Percentiles rank a stretch among this genome's conserved stretches.
phyloP scores from a whole-genome alignment of 2,113 vertebrate genomes.

The Semnornis frantzii region DNA sequence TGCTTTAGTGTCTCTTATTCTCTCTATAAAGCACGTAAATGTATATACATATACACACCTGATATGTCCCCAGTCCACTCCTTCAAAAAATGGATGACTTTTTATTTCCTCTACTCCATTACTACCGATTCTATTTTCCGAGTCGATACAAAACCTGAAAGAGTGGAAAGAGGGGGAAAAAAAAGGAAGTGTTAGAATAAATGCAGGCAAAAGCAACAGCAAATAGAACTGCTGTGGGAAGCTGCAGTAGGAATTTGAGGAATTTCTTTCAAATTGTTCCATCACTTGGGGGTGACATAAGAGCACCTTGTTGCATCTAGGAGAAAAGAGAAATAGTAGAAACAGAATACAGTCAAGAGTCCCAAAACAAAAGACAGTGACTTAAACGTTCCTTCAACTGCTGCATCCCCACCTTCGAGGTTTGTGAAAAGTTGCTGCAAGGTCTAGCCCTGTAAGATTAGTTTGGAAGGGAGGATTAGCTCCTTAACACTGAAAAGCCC shows the following conservation, averaged over 20 bases:
- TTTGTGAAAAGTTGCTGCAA: neutral
- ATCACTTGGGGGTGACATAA: neutral
- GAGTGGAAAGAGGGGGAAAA: neutral
- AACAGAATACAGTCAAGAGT: neutral
- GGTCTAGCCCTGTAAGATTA: neutral
- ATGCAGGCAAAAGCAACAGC: neutral
- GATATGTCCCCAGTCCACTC: conserved; percentile 98
- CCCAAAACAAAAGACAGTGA: neutral
- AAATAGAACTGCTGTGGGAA: neutral
- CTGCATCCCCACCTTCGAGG: neutral
- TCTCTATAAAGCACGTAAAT: neutral
- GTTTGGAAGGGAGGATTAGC: neutral
- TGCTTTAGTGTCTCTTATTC: neutral
- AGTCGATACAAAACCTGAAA: conserved; percentile 90
- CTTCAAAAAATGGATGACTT: conserved; percentile 92
- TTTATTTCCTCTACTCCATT: conserved; percentile 95
- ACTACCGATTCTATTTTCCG: conserved; percentile 93
- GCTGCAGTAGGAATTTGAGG: neutral
- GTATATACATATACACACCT: conserved; percentile 77
- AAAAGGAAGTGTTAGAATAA: neutral
- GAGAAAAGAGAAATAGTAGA: neutral
- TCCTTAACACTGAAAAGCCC: neutral
- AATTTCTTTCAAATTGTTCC: neutral
- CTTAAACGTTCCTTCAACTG: neutral
- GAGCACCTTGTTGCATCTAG: neutral